A percentile compares a stretch with the other conserved stretches of the same genome.
phyloP scores from a whole-genome alignment of 2,113 vertebrate genomes.

The Nannospalax galili region DNA sequence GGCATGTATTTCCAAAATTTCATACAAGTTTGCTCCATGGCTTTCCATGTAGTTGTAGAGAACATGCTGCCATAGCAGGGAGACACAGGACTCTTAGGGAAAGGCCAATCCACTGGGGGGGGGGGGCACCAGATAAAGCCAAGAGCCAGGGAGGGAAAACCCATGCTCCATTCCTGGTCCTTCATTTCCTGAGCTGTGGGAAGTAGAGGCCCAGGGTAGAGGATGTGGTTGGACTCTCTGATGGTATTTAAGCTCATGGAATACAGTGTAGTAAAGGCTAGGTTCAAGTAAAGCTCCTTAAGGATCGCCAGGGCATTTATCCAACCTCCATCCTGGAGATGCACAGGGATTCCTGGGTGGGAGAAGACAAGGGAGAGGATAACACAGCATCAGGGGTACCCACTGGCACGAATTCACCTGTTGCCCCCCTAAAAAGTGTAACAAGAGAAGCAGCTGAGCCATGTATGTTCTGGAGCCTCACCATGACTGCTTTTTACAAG shows the following conservation, averaged over 20 bases:
- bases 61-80: not conserved
- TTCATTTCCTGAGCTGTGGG: constrained; percentile 39
- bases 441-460: not conserved
- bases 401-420: not conserved
- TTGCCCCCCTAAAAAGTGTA: not conserved
- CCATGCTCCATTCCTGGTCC: constrained; percentile 14
- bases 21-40: not conserved
- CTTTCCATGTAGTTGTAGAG: not conserved
- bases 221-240: not conserved
- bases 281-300: not conserved
- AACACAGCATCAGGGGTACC: not conserved
- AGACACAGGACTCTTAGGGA: not conserved
- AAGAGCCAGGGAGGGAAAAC: not conserved
- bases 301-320: not conserved
- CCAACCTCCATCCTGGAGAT: not conserved
- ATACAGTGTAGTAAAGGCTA: not conserved
- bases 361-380: not conserved
- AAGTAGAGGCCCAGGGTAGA: not conserved
- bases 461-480: not conserved
- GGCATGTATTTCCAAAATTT: not conserved
- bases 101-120: not conserved
- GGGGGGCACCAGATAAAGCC: not conserved
- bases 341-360: not conserved
- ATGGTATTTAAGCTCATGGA: not conserved
- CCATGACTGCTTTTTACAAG: not conserved